Base-by-base conservation (phyloP, 2,888 invertebrate genomes). In the Camptogramma bilineatum region DNA sequence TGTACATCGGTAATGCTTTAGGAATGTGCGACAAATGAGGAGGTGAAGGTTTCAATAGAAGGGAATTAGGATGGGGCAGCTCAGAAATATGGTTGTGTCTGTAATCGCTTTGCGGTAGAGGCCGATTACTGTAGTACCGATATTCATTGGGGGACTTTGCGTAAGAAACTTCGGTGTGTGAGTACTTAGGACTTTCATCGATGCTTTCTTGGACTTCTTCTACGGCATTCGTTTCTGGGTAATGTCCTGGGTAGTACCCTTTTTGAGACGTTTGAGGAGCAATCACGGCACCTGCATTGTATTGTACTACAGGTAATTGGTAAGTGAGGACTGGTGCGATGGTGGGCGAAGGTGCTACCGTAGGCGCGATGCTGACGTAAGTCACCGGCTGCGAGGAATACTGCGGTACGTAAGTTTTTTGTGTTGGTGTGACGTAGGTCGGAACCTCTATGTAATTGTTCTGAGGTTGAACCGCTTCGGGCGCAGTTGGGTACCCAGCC, bases 11-110 rank as follows among this genome's bases (percentile, higher is more conserved):
- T 42, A 94, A 75, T 5, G 86, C 81, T 76, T 90, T 91, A 0
- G 93, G 91, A 58, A 91, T 75, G 62, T 93, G 91, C 7, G 89
- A 70, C 10, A 90, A 74, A 69, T 90, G 91, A 21, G 88, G 56
- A 1, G 87, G 89, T 13, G 80, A 78, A 50, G 79, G 79, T 68
- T 88, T 89, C 44, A 90, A 67, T 39, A 91, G 66, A 63, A 91
- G 68, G 2, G 90, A 86, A 76, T 82, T 86, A 0, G 92, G 91
- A 64, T 77, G 85, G 5, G 91, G 92, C 51, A 91, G 69, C 56
- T 90, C 88, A 24, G 84, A 76, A 47, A 86, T 69, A 4, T 79
- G 70, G 54, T 73, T 74, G 18, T 82, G 76, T 62, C 83, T 80
- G 51, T 84, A 86, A 1, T 89, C 87, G 34, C 87, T 85, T 58